Evolutionary conservation across 2,888 invertebrate species (phyloP).

Genomic region (Meliscaeva auricollis): DNA sequence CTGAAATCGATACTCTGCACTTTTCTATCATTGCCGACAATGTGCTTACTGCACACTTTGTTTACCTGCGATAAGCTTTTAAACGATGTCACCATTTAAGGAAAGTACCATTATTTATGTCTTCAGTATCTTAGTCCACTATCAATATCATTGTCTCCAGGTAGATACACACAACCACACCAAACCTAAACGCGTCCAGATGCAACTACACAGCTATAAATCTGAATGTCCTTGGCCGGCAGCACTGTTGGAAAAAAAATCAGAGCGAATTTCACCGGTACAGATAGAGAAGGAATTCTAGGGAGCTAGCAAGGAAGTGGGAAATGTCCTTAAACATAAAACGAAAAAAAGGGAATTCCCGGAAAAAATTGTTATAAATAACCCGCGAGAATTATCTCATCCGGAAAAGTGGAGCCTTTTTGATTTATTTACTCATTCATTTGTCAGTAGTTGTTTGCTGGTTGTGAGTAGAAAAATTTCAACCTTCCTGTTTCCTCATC

Average conservation of each 20-base stretch:
- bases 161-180: constrained; percentile 7
- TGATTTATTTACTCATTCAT: constrained; percentile 79
- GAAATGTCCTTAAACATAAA: constrained; percentile 18
- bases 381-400: constrained; percentile 79
- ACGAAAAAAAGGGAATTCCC: constrained; percentile 17
- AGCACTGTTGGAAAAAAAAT: constrained; percentile 21
- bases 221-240: constrained; percentile 37
- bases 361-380: constrained; percentile 77
- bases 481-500: neutral
- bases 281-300: constrained; percentile 53
- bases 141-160: constrained; percentile 53
- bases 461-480: neutral
- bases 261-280: constrained; percentile 9
- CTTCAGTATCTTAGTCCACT: constrained; percentile 30
- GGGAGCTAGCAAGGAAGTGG: constrained; percentile 19
- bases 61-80: constrained; percentile 61
- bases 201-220: constrained; percentile 70
- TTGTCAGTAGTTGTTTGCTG: constrained; percentile 77
- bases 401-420: constrained; percentile 78
- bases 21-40: constrained; percentile 17
- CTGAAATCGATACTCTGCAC: neutral
- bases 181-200: constrained; percentile 61
- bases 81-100: constrained; percentile 68
- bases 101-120: constrained; percentile 66
- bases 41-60: constrained; percentile 18